Base-by-base conservation (phyloP, 2,797 vertebrate genomes). In the Acanthiza pusilla region DNA sequence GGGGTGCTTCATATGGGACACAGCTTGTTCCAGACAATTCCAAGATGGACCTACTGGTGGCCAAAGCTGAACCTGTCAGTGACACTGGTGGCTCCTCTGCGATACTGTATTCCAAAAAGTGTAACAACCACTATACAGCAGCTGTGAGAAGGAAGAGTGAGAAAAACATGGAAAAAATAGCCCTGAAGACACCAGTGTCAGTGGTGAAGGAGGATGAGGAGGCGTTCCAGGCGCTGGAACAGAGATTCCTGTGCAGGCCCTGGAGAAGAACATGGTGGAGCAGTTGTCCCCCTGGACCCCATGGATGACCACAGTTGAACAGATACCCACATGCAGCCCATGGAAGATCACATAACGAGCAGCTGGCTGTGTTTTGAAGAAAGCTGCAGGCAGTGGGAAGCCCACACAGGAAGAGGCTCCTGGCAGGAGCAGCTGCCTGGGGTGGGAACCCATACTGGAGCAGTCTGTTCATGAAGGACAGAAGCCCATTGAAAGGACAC, bases 1-100 rank as follows among this genome's bases (percentile, higher is more conserved):
- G 20, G 7, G 23, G 34, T 29, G 27, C 8, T 36, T 63, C 0
- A 0, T 27, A 53, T 7, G 65, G 20, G 32, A 45, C 32, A 77
- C 13, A 70, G 29, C 8, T 34, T 22, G 3, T 40, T 84, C 51
- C 70, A 54, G 10, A 18, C 0, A 5, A 21, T 26, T 77, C 81
- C 26, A 65, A 30, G 47, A 50, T 7, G 2, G 51, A 65, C 30
- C 30, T 30, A 32, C 11, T 2, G 2, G 40, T 51, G n/a, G 38
- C 40, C 42, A 55, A 30, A 1, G 3, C 34, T 16, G 36, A 82
- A 36, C 47, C 26, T 7, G 4, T 45, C n/a, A 42, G 29, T 62
- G 43, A 57, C 26, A 17, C 14, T 22, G 20, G 21, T 71, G 36
- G 12, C 14, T 58, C 3, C 10, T 78, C 58, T 71, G 17, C 50